Evolutionary conservation across 2,113 vertebrate genomes (phyloP).

Genomic region (Silurus asotus): DNA sequence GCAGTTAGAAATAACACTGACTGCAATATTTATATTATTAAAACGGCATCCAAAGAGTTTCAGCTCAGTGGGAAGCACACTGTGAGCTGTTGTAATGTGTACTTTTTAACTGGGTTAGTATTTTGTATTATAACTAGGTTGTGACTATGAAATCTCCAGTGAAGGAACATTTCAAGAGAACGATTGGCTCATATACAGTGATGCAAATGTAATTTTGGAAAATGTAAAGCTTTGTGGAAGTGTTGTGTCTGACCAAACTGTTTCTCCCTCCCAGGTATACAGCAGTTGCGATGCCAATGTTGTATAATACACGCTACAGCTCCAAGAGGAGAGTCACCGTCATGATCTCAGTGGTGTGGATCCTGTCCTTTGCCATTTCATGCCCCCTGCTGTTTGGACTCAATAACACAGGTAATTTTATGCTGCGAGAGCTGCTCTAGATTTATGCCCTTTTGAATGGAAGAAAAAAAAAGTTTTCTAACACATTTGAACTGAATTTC

Average conservation of each 20-base stretch:
- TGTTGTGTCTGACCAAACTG: background rate
- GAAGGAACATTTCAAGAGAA: background rate
- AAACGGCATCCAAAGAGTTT: background rate
- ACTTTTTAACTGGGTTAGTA: background rate
- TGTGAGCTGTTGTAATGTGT: background rate
- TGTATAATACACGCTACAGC: constrained; percentile 98
- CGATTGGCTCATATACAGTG: background rate
- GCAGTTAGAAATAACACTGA: background rate
- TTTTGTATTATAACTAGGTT: background rate
- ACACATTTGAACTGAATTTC: background rate
- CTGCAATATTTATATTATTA: background rate
- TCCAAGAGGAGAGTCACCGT: constrained; percentile 91
- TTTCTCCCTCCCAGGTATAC: constrained; percentile 82
- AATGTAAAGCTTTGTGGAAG: background rate
- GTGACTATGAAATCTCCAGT: background rate
- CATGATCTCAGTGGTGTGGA: constrained; percentile 97
- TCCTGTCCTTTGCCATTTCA: constrained; percentile 95
- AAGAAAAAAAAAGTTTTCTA: background rate
- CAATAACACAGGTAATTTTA: constrained; percentile 86
- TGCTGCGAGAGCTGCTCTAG: background rate
- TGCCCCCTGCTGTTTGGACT: constrained; percentile 94
- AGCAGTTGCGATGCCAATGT: constrained; percentile 97
- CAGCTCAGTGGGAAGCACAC: background rate
- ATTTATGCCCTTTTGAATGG: background rate
- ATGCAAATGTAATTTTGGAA: background rate